Base-by-base conservation (phyloP, 2,797 vertebrate species). In the Dryobates pubescens region DNA sequence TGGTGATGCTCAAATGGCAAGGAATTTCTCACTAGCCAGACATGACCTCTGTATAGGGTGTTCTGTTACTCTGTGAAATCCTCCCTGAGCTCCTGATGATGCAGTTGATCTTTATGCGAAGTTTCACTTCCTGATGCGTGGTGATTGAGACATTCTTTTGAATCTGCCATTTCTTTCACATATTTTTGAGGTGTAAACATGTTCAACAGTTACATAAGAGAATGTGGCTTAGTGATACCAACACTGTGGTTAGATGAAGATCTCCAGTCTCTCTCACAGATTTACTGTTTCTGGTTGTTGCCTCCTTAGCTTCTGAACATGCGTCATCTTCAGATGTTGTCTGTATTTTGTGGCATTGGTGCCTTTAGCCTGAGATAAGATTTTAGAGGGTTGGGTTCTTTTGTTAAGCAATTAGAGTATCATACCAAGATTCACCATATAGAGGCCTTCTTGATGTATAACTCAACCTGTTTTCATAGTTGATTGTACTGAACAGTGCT, bases 11-110 rank as follows among this genome's bases (percentile, higher is more conserved):
- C n/a, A 77, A 13, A 38, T 57, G 53, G 13, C 1, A 2, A 69
- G 54, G 36, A 59, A 34, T 90, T 81, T 49, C 76, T 94, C 56
- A 4, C 19, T 53, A 75, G 24, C 47, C 29, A 71, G 41, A 34
- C 18, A 1, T 1, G 3, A 58, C 23, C 23, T 82, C 34, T 34
- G 29, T 2, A 0, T 49, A 12, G 69, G 69, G 38, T n/a, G 20
- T 49, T 86, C 63, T 38, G 49, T 79, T 22, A 5, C 34, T 49
- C 26, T 51, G 3, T 2, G 16, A 72, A 34, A 22, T 82, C 17
- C 23, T 71, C 22, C 54, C 49, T 32, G 69, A 64, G 34, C 81
- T 75, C 36, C 38, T 84, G 90, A 71, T 30, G 64, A 49, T 92
- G 78, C 30, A 32, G 14, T 41, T 92, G 38, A 12, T 73, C 53